A percentile compares a stretch with the other conserved stretches of the same genome.
phyloP scores from a whole-genome alignment of 2,113 vertebrate genomes.

The Oreotrochilus melanogaster region DNA sequence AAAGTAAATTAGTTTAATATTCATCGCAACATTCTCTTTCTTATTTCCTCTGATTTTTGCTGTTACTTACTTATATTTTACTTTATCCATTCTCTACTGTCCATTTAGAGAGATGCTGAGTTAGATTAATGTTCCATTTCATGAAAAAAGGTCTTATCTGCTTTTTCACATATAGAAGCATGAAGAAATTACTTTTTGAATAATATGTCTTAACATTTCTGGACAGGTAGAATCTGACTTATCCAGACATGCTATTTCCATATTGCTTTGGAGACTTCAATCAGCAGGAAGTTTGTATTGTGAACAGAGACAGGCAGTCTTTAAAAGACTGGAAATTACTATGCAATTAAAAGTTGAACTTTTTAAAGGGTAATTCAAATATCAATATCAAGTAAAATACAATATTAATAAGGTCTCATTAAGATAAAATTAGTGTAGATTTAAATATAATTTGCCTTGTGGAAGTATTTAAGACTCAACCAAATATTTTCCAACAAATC shows the following conservation, averaged over 20 bases:
- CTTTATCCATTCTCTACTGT: not conserved
- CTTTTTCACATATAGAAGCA: not conserved
- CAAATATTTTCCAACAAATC: not conserved
- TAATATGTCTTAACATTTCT: not conserved
- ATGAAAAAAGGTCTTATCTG: not conserved
- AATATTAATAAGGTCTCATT: not conserved
- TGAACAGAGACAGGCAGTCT: not conserved
- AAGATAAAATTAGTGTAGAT: not conserved
- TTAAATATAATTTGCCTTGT: not conserved
- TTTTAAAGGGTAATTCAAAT: not conserved
- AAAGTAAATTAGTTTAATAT: not conserved
- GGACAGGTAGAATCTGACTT: not conserved
- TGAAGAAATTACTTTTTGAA: not conserved
- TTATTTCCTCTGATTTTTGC: not conserved
- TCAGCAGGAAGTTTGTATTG: not conserved
- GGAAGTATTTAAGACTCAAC: not conserved
- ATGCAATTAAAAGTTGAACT: accelerated
- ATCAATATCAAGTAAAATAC: not conserved
- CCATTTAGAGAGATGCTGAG: not conserved
- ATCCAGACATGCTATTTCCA: not conserved
- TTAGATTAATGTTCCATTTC: not conserved
- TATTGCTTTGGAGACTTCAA: not conserved
- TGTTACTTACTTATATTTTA: not conserved
- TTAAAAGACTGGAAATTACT: not conserved
- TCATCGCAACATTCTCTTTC: accelerated